A percentile compares a stretch with the other conserved stretches of the same genome.
Evolutionary conservation across 2,888 invertebrate species (phyloP).

Genomic region (Magallana nippona): DNA sequence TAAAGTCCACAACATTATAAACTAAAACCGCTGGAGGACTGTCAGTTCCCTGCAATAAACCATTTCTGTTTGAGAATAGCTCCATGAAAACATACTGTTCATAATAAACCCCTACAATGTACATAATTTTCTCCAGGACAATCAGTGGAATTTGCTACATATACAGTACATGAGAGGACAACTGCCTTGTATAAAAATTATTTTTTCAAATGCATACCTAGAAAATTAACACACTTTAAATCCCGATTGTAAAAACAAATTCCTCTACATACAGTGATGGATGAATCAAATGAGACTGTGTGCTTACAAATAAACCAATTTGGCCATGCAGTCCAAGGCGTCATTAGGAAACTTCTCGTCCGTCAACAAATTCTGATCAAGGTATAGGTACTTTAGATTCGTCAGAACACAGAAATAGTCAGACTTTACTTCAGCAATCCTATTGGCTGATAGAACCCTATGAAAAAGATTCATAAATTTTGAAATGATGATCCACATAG

Average conservation of each 20-base stretch:
- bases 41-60: too few species aligned
- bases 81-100: too few species aligned
- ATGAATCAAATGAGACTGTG: not conserved
- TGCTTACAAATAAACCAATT: slow-evolving; percentile 62
- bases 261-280: not conserved
- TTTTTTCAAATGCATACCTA: too few species aligned
- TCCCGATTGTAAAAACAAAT: not conserved
- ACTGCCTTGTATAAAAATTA: too few species aligned
- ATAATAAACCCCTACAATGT: too few species aligned
- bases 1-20: too few species aligned
- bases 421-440: slow-evolving; percentile 56
- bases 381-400: slow-evolving; percentile 54
- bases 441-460: slow-evolving; percentile 63
- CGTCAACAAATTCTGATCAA: slow-evolving; percentile 60
- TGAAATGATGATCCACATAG: not conserved
- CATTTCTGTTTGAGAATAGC: too few species aligned
- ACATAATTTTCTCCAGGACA: too few species aligned
- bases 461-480: slow-evolving; percentile 21
- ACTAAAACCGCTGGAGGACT: too few species aligned
- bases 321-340: slow-evolving; percentile 61
- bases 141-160: too few species aligned
- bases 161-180: too few species aligned
- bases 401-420: slow-evolving; percentile 64
- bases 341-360: slow-evolving; percentile 64
- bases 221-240: too few species aligned